A percentile compares a stretch with the other conserved stretches of the same genome.
Evolutionary conservation across 2,888 invertebrate genomes (phyloP).

Genomic region (Pheosia gnoma): DNA sequence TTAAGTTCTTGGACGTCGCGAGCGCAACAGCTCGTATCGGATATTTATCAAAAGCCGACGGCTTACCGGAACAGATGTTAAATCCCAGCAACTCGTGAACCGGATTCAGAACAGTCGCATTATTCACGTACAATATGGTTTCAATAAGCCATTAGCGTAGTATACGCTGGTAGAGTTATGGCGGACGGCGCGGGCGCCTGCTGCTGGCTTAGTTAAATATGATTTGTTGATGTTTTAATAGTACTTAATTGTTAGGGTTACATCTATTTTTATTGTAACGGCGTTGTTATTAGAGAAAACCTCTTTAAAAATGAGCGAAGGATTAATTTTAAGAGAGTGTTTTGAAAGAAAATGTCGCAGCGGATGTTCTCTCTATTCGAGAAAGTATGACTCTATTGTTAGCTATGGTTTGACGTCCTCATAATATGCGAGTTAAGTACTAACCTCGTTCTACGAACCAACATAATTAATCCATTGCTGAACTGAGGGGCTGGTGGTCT

Average conservation of each 20-base stretch:
- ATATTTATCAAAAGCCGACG: constrained; percentile 36
- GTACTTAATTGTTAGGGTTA: constrained; percentile 43
- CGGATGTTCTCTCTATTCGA: not conserved
- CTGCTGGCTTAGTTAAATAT: constrained; percentile 41
- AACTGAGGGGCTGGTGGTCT: no score
- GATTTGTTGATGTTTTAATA: constrained; percentile 52
- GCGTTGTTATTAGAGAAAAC: constrained; percentile 3
- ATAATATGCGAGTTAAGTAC: no score
- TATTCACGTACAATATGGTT: constrained; percentile 50
- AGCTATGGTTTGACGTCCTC: not conserved
- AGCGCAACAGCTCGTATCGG: constrained; percentile 7
- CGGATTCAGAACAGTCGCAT: constrained; percentile 27
- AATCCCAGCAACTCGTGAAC: constrained; percentile 32
- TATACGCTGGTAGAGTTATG: constrained; percentile 44
- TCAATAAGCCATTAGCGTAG: constrained; percentile 51
- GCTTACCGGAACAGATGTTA: constrained; percentile 43
- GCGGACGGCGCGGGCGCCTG: constrained; percentile 33
- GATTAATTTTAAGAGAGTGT: constrained; percentile 1
- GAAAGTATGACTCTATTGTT: not conserved
- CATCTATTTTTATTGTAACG: constrained; percentile 42
- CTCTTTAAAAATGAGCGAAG: not conserved
- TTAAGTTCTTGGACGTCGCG: not conserved
- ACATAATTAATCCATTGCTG: no score
- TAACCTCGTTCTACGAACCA: no score
- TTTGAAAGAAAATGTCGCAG: constrained; percentile 1